Evolutionary conservation across 2,888 invertebrate species (phyloP), one percentile per base, ranked within the genome.

Genomic region (Heliconius cydno): DNA sequence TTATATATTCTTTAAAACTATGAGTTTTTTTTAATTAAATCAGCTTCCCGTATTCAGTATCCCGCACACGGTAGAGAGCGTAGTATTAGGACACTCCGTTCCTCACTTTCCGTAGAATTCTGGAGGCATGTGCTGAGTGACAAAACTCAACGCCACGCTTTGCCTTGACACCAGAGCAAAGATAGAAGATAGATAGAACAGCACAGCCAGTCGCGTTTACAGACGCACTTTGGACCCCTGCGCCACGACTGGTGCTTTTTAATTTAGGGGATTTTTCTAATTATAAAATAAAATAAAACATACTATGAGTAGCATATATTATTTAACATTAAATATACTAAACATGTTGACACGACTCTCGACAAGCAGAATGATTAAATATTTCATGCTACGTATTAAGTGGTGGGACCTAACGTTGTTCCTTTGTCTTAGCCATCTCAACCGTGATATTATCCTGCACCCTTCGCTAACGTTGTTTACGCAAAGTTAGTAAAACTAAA

Each of bases 391-490:
- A 25, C 13, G 25, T 70, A 70, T 70, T 70, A 28, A 46, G 41
- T 46, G 70, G 25, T 25, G 70, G 41, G 70, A 70, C 70, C 70
- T 41, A 41, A 70, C 70, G 41, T 68, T 41, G 68, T 70, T 46
- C 70, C 52, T 70, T 70, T 70, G 70, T 70, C 70, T 70, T 70
- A 70, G 25, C 25, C 41, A 70, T 25, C 15, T 70, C 70, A 70
- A 41, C 41, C 70, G 70, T 70, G 70, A 46, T 70, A 70, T 70
- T 70, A 70, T 70, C 70, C 70, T 70, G 70, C 70, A 70, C 70
- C 70, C 70, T 70, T 46, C 41, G 41, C 25, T 70, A 70, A 38
- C 41, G 41, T 70, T 41, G 25, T 70, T 70, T 15, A 46, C 68
- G 70, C 15, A 25, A 70, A 46, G 25, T 70, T 28, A 25, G n/a